Evolutionary conservation across 2,888 invertebrate genomes (phyloP), one percentile per base, ranked within the genome.

Genomic region (Napeogenes inachia): DNA sequence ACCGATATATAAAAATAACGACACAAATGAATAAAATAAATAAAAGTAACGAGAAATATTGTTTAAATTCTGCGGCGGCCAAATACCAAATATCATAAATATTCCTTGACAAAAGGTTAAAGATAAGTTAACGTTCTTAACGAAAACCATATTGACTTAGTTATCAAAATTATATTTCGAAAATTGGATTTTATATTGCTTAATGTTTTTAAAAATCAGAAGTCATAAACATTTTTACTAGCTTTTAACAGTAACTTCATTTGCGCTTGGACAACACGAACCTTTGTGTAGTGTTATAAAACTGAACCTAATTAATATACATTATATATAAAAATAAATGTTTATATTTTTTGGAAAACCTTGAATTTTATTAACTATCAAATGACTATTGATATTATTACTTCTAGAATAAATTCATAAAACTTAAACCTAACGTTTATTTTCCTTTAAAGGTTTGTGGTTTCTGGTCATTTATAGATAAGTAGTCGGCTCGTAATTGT

Each of bases 51-150:
- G 60, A 35, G 55, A 30, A n/a, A 47, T 4, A 46, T 63, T 33
- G 12, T 8, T 54, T 6, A 63, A 62, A 45, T 45, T 45, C 45
- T 61, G 53, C 12, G 71, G 68, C 4, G 53, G 38, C 67, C 70
- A 71, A 30, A 70, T 38, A 6, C 71, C 71, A 2, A 65, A 55
- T 2, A 61, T n/a, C 12, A 56, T 32, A 4, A 70, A 69, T 6
- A 71, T 55, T 45, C 54, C 59, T 10, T 67, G 56, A 8, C 66
- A 55, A 8, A 68, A 35, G 32, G 57, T 60, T 12, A 70, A 53
- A 0, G 68, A 65, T 10, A 64, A 56, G 38, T 68, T 64, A 4
- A 63, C 53, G 54, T 65, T 69, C 1, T 60, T 46, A 32, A 66
- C 56, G 4, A 60, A 35, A 42, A 46, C 60, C 69, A 71, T 72